Base-by-base conservation (phyloP, 23 tunicate species). In the Halocynthia aurantium region DNA sequence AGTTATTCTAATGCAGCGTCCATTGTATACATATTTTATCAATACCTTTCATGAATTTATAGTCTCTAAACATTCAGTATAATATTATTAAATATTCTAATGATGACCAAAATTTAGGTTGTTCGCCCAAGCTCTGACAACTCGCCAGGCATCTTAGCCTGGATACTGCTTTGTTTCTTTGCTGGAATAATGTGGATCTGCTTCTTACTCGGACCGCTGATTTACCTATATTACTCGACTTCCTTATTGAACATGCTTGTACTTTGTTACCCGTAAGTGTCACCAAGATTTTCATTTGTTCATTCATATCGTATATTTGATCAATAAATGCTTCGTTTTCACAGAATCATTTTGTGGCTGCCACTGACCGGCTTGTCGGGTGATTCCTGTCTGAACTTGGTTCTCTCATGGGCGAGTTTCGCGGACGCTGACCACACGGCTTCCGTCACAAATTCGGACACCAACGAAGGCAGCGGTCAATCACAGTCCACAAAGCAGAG, bases 231-330 rank as follows among this genome's bases (percentile, higher is more conserved):
- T 54, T 72, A 72, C 0, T 17, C 70, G 5, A 67, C 65, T 9
- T 77, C 77, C 17, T 62, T 51, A 18, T 56, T 58, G 22, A 88
- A 83, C 31, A 52, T 88, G 54, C 12, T 83, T 53, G 76, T 88
- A 65, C 79, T 88, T 50, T 78, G 82, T 56, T 88, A 79, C 67
- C 95, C 95, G 83, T 80, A 53, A 80, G 83, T 80, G 51, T 7
- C 52, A 10, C 10, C 44, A 15, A 15, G 72, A 15, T 68, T 68
- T 68, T 68, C 72, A 19, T 61, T 8, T 49, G 69, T 76, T 54
- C 50, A 7, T 12, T 8, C 51, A 20, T 52, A 11, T 52, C 10
- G 10, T 15, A 9, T 9, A 4, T 15, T 15, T 73, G 52, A 15
- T 15, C 13, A n/a, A 76, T 19, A 13, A 61, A 76, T n/a, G n/a